These are phyloP conservation scores for Xiphophorus maculatus DNA, from an alignment of 2,113 vertebrate genomes.

Conservation along the genomic window DNA sequence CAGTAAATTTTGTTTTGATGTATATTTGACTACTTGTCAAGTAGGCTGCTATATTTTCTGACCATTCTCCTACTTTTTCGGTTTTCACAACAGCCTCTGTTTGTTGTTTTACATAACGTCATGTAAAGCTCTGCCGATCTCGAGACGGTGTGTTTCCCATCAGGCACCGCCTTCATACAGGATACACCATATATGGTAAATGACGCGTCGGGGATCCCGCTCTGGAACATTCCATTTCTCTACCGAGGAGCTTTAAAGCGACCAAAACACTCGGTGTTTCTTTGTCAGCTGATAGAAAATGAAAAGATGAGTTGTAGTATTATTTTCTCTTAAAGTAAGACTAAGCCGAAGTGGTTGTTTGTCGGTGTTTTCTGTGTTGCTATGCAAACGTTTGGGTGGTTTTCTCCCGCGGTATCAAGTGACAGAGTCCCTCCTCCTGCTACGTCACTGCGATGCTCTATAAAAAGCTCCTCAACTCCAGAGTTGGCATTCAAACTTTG, in stretches of 20 bases:
- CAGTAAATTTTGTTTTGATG: background rate
- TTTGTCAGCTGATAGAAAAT: background rate
- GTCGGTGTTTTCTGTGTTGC: conserved; percentile 6
- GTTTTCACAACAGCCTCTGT: conserved; percentile 60
- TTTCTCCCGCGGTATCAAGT: background rate
- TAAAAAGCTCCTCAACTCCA: conserved; percentile 44
- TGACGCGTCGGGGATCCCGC: conserved; percentile 82
- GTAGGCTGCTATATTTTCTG: conserved; percentile 3
- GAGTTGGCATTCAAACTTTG: conserved; percentile 65
- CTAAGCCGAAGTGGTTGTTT: fast-evolving
- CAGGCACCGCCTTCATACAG: conserved; percentile 77
- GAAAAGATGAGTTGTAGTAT: fast-evolving
- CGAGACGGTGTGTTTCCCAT: conserved; percentile 70
- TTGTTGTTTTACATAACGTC: conserved; percentile 76
- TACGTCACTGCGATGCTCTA: conserved; percentile 57
- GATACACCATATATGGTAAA: conserved; percentile 84
- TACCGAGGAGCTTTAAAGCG: background rate
- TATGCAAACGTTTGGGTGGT: conserved; percentile 33
- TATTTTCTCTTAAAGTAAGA: background rate
- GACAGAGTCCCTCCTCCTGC: background rate
- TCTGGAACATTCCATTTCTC: conserved; percentile 75
- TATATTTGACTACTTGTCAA: background rate
- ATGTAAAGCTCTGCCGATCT: conserved; percentile 54
- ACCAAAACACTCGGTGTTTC: background rate
- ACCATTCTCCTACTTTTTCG: conserved; percentile 43